Percentiles rank a stretch among this genome's conserved stretches.
Evolutionary conservation across 2,113 vertebrate genomes (phyloP).

Genomic region (Galemys pyrenaicus): DNA sequence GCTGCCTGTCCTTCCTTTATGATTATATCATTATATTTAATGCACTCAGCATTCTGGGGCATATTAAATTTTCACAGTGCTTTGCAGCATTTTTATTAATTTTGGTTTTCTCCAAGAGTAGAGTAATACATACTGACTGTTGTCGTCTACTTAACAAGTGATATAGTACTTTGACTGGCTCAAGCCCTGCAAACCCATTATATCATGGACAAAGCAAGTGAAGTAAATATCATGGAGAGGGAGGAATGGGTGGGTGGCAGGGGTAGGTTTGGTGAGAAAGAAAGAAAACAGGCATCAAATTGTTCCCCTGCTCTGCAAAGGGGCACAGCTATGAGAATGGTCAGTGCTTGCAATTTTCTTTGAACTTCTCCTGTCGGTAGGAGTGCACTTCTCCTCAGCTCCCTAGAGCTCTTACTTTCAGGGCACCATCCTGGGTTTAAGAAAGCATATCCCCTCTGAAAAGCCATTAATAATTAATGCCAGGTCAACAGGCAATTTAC

Average conservation of each 20-base stretch:
- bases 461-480: not conserved
- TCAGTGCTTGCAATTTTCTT: not conserved
- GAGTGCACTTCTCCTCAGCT: not conserved
- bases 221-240: not conserved
- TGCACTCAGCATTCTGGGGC: not conserved
- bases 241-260: not conserved
- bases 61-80: not conserved
- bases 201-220: not conserved
- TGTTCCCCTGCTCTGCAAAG: not conserved
- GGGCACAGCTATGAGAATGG: not conserved
- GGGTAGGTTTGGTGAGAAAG: not conserved
- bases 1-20: not conserved
- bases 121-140: not conserved
- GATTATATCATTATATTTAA: not conserved
- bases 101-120: not conserved
- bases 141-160: not conserved
- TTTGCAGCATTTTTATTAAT: not conserved
- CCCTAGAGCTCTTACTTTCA: not conserved
- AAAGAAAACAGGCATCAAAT: not conserved
- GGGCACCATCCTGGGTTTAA: not conserved
- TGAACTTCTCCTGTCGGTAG: not conserved
- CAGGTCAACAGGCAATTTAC: conserved; percentile 48
- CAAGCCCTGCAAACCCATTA: not conserved
- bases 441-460: not conserved
- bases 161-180: not conserved